Evolutionary conservation across 2,113 vertebrate species (phyloP), one percentile per base, ranked within the genome.

Genomic region (Oreochromis aureus): DNA sequence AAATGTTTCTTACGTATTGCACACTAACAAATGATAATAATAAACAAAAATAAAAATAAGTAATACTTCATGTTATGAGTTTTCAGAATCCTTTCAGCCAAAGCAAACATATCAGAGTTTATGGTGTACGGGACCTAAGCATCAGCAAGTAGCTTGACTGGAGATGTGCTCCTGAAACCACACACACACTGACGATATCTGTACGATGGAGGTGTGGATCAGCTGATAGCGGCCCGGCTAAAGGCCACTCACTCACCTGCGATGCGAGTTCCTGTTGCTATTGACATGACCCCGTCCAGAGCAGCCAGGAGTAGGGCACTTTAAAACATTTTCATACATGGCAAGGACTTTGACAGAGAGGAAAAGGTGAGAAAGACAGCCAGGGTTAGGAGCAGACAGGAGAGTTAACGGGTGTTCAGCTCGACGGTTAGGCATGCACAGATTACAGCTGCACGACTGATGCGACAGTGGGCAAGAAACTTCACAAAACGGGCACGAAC

Each of bases 281-380:
- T 99, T 99, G 96, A 99, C 98, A 93, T 99, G 99, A 93, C 99
- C 99, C 86, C 99, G 98, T 97, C 99, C 99, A 91, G 99, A 99
- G 97, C 99, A 99, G 97, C 99, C 99, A 82, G 98, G 98, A 95
- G 99, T 99, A 93, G 99, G 99, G 96, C 99, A 99, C 98, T 99
- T 99, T 97, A 99, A 98, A 95, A 99, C 99, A 97, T 99, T 99
- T 96, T 99, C 99, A 97, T 99, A 98, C 99, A 99, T 99, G 97
- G 99, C 99, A 96, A 99, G 98, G 97, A 99, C 99, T 99, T 98
- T 96, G 97, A 97, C 96, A 97, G 95, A 96, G 96, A 98, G 96
- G 97, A 97, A 95, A 96, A 97, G 96, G 97, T 94, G 92, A 96
- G 94, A 97, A 82, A 96, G 95, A 97, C 94, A 98, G 95, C 78